These are phyloP conservation scores for Telenomus remus DNA, from an alignment of 1,140 invertebrate species.

Conservation along the genomic window DNA sequence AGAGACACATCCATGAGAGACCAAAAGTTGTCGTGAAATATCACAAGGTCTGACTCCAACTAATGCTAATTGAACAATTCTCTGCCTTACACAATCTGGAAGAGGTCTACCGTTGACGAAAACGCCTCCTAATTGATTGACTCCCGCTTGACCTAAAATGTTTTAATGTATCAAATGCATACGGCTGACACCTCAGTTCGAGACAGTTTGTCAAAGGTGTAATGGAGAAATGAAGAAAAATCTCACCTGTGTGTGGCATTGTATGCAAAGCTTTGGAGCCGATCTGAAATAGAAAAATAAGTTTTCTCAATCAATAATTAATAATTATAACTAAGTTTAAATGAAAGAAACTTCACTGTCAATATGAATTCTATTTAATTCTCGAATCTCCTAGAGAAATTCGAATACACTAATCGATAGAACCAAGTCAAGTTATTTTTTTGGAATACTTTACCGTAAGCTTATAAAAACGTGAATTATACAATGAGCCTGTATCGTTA, in stretches of 20 bases:
- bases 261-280: slow-evolving; percentile 28
- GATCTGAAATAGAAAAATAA: slow-evolving; percentile 41
- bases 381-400: too few species aligned
- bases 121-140: slow-evolving; percentile 96
- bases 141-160: slow-evolving; percentile 90
- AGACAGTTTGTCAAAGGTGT: too few species aligned
- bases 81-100: slow-evolving; percentile 93
- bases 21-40: slow-evolving; percentile 94
- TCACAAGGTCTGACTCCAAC: slow-evolving; percentile 95
- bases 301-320: too few species aligned
- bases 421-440: too few species aligned
- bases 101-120: slow-evolving; percentile 97
- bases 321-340: too few species aligned
- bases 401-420: too few species aligned
- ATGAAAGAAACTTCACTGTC: too few species aligned
- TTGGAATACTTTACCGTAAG: slow-evolving; percentile 15
- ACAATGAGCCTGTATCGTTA: slow-evolving; percentile 60
- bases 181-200: too few species aligned
- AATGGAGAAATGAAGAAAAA: too few species aligned
- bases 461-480: slow-evolving; percentile 40
- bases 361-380: too few species aligned
- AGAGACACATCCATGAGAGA: slow-evolving; percentile 97
- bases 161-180: too few species aligned
- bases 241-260: slow-evolving; percentile 53
- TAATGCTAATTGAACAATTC: slow-evolving; percentile 94